Evolutionary conservation across 2,113 vertebrate genomes (phyloP), one percentile per base, ranked within the genome.

Genomic region (Ammodytes dubius): DNA sequence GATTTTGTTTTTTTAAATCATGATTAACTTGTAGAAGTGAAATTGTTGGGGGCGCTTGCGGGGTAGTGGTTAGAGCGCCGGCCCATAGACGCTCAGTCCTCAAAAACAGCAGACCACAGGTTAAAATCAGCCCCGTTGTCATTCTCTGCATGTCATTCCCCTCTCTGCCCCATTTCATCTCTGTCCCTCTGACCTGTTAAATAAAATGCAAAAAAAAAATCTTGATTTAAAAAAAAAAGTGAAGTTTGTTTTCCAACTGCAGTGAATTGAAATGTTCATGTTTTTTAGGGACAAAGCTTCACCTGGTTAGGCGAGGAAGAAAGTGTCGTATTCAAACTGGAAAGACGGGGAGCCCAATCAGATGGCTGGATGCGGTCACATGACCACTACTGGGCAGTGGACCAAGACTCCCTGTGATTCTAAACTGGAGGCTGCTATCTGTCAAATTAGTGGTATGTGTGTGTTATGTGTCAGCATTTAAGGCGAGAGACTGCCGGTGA

Each of bases 371-470:
- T 99, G 98, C 7, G 94, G 96, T 91, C 97, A 97, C 82, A 94
- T 99, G 96, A 97, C 97, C 0, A 80, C 37, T 0, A 94, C 92
- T 0, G 98, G 98, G 13, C 93, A 93, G 60, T 99, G 98, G 98
- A 95, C 93, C 50, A 96, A 96, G 6, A 91, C 94, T 5, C 70
- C 86, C 82, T 99, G 97, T 0, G 94, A 97, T 56, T 89, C 91
- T 74, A 98, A 97, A 92, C 74, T 99, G 73, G 96, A 97, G 8
- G 96, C 97, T 6, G 96, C 96, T 11, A 96, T 99, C 90, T 99
- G 98, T 89, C 95, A 96, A 64, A 86, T 95, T 17, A 85, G 73
- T 70, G 72, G 86, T 89, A 66, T 39, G 66, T 84, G 45, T 80
- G 8, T 77, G 17, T 14, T 61, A 66, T 27, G 15, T 27, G 19